Percentiles rank a stretch among this genome's conserved stretches.
phyloP scores from a whole-genome alignment of 2,888 invertebrate species.

The Neocrepidodera transversa region DNA sequence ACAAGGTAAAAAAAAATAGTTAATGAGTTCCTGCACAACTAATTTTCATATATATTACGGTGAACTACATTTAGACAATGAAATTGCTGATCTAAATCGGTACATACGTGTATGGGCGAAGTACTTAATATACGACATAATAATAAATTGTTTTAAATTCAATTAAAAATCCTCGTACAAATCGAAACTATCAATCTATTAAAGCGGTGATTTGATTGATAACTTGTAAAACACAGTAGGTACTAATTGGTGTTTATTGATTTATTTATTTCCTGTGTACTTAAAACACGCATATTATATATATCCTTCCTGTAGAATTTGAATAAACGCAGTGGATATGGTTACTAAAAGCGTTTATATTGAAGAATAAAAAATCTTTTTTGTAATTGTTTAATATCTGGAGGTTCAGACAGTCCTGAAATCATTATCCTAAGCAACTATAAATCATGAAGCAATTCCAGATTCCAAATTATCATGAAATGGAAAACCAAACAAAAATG shows the following conservation, averaged over 20 bases:
- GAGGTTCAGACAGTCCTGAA: too few relatives aligned
- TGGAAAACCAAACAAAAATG: too few relatives aligned
- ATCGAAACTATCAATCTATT: constrained; percentile 9
- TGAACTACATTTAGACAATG: not conserved
- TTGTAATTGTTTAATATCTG: too few relatives aligned
- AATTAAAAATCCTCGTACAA: constrained; percentile 4
- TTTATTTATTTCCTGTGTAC: constrained; percentile 12
- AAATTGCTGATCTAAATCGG: not conserved
- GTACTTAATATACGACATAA: not conserved
- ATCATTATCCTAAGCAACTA: too few relatives aligned
- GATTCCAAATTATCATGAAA: too few relatives aligned
- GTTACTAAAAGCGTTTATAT: not conserved
- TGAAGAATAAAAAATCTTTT: too few relatives aligned
- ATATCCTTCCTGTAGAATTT: constrained; percentile 13
- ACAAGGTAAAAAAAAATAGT: not conserved
- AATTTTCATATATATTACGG: not conserved
- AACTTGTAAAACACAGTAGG: constrained; percentile 8
- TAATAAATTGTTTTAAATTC: not conserved
- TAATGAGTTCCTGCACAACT: not conserved
- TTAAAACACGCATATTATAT: constrained; percentile 2
- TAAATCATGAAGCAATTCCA: too few relatives aligned
- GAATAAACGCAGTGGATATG: not conserved
- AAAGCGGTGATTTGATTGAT: constrained; percentile 7
- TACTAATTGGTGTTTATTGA: constrained; percentile 19
- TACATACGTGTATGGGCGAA: not conserved